Evolutionary conservation across 1,140 invertebrate species (phyloP).

Genomic region (Apis florea): DNA sequence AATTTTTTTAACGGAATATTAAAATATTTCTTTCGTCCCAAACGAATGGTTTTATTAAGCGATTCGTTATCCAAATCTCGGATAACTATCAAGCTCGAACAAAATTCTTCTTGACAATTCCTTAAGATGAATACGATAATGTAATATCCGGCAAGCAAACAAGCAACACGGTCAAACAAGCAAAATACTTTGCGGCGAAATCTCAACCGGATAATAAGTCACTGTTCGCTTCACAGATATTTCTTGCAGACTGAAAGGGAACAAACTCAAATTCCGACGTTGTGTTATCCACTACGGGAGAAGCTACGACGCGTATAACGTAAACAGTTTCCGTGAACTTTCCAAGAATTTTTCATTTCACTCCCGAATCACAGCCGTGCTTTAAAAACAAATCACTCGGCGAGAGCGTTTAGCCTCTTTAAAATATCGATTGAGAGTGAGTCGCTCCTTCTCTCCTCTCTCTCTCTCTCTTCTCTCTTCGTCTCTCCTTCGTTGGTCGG

Average conservation of each 20-base stretch:
- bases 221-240: neutral
- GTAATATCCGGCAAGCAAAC: neutral
- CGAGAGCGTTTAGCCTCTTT: conserved; percentile 46
- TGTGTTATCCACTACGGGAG: too few species aligned
- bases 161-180: neutral
- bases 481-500: neutral
- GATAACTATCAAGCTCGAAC: too few species aligned
- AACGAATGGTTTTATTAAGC: neutral
- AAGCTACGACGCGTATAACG: too few species aligned
- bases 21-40: neutral
- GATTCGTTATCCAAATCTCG: neutral
- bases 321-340: neutral
- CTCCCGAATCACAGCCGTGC: neutral
- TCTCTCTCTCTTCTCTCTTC: neutral
- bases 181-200: neutral
- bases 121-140: neutral
- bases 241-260: neutral
- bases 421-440: conserved; percentile 64
- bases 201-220: neutral
- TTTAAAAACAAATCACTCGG: conserved; percentile 33
- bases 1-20: too few species aligned
- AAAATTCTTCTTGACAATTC: neutral
- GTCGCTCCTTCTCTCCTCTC: conserved; percentile 11
- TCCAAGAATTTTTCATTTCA: conserved; percentile 18
- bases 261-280: neutral